phyloP scores from a whole-genome alignment of 2,797 vertebrate species.

The Coregonus suidteri region DNA sequence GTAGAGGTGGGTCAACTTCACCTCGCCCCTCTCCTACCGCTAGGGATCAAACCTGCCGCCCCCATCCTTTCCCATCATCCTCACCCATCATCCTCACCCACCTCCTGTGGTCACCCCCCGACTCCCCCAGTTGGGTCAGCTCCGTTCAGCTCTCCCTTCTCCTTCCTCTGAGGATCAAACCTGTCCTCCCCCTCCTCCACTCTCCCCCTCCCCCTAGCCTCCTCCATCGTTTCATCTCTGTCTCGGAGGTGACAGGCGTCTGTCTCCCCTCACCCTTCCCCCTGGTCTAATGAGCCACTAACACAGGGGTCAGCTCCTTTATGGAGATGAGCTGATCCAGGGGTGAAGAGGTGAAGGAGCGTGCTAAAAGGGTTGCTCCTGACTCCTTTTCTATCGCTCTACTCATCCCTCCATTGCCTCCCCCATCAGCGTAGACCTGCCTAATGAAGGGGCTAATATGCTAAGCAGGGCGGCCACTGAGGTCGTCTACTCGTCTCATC shows the following conservation, averaged over 20 bases:
- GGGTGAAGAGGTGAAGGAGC: background rate
- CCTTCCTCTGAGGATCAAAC: constrained; percentile 2
- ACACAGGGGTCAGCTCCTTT: background rate
- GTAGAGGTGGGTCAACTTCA: constrained; percentile 12
- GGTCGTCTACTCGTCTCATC: background rate
- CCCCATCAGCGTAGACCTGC: constrained; percentile 4
- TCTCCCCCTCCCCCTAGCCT: background rate
- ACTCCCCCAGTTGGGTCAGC: constrained; percentile 1
- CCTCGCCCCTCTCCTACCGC: constrained; percentile 54
- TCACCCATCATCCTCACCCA: background rate
- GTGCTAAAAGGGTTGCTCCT: background rate
- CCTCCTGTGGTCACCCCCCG: background rate
- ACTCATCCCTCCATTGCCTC: constrained; percentile 26
- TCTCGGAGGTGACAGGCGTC: background rate
- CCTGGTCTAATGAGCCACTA: background rate
- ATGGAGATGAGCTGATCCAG: background rate
- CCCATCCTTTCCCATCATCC: background rate
- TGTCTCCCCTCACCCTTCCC: background rate
- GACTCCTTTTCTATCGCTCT: constrained; percentile 5
- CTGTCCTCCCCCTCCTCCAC: background rate
- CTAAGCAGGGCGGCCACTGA: constrained; percentile 46
- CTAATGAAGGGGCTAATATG: constrained; percentile 54
- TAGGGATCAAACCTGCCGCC: background rate
- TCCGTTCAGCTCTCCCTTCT: background rate
- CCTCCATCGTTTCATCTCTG: background rate